A percentile compares a stretch with the other conserved stretches of the same genome.
phyloP scores from a whole-genome alignment of 2,113 vertebrate genomes.

The Antigone vipio region DNA sequence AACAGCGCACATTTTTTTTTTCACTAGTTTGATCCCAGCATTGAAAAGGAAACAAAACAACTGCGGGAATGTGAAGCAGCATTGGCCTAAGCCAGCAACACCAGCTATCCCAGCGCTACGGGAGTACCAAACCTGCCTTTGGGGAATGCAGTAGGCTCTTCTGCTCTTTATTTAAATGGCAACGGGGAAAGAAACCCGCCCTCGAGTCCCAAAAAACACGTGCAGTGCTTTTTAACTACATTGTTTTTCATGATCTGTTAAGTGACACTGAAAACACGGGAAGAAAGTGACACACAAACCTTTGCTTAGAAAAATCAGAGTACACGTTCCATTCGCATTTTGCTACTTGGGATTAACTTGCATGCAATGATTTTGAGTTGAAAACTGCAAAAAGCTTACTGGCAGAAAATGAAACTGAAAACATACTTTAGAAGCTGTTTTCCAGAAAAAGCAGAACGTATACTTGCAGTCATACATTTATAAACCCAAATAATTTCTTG shows the following conservation, averaged over 20 bases:
- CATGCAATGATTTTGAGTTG: background rate
- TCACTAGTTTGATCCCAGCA: slow-evolving; percentile 5
- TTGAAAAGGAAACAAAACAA: slow-evolving; percentile 53
- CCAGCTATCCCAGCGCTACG: background rate
- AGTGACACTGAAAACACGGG: background rate
- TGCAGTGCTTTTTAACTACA: slow-evolving; percentile 1
- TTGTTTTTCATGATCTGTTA: background rate
- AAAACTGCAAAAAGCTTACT: background rate
- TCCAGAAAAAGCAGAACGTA: background rate
- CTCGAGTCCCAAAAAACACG: background rate
- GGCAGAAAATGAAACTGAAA: background rate
- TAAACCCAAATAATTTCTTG: background rate
- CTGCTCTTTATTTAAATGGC: background rate
- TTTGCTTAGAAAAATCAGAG: accelerated
- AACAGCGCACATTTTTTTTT: slow-evolving; percentile 9
- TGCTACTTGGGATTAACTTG: background rate
- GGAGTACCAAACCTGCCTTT: background rate
- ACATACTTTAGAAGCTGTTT: background rate
- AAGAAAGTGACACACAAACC: background rate
- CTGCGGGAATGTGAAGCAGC: background rate
- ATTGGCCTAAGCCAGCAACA: background rate
- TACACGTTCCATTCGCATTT: background rate
- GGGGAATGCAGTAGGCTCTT: background rate
- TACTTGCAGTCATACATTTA: background rate
- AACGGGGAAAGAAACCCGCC: background rate